A percentile compares a stretch with the other conserved stretches of the same genome.
Conservation (phyloP, 2,888 invertebrate species). For the Lamproptera curius region DNA sequence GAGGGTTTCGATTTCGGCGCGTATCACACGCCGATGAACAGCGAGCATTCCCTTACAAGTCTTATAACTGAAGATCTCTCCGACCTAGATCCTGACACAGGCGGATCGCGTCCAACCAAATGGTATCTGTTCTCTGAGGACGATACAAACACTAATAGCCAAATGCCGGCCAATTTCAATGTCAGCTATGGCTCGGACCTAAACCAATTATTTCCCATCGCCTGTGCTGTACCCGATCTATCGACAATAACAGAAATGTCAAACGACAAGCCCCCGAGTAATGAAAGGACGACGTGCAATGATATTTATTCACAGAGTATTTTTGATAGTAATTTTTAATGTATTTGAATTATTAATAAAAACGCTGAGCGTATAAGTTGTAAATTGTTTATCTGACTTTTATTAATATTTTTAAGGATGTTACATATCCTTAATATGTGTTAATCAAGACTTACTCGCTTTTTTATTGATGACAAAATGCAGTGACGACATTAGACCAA, state of each 20-base stretch:
- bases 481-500: too few relatives aligned
- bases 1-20: not conserved
- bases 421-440: too few relatives aligned
- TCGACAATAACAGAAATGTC: slow-evolving; percentile 66
- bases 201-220: slow-evolving; percentile 53
- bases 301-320: slow-evolving; percentile 33
- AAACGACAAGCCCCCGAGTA: slow-evolving; percentile 41
- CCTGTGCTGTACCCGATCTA: slow-evolving; percentile 58
- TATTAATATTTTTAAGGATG: too few relatives aligned
- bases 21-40: slow-evolving; percentile 31
- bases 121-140: slow-evolving; percentile 66
- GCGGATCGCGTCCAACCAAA: slow-evolving; percentile 28
- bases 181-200: slow-evolving; percentile 44
- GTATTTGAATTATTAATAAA: slow-evolving; percentile 1
- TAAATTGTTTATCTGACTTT: too few relatives aligned
- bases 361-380: not conserved
- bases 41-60: slow-evolving; percentile 38
- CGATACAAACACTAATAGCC: slow-evolving; percentile 42
- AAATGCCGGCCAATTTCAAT: slow-evolving; percentile 20
- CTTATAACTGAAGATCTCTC: slow-evolving; percentile 64
- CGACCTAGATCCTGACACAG: slow-evolving; percentile 30
- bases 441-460: too few relatives aligned
- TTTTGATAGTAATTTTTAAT: slow-evolving; percentile 12
- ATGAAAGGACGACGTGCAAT: slow-evolving; percentile 32
- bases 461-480: too few relatives aligned